These are phyloP conservation scores for Oceanites oceanicus DNA, from an alignment of 2,113 vertebrate genomes.

Conservation along the genomic window DNA sequence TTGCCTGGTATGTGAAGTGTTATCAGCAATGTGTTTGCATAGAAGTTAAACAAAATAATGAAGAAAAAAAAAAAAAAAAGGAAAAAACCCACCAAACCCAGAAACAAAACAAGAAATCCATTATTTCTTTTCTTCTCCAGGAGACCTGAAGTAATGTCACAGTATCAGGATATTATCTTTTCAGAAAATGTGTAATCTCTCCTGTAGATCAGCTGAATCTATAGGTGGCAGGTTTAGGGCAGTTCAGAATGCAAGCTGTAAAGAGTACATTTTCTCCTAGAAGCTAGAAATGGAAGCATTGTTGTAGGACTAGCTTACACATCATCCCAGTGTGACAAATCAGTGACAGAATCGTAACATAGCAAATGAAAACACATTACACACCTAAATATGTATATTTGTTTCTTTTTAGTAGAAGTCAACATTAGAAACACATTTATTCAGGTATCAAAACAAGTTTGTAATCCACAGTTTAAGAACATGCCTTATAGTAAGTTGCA, in stretches of 20 bases:
- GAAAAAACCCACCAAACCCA: too few species aligned
- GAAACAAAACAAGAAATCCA: not conserved
- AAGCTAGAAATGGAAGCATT: not conserved
- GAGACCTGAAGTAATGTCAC: not conserved
- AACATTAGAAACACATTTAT: not conserved
- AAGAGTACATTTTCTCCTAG: not conserved
- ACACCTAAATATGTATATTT: not conserved
- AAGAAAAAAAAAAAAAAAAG: not conserved
- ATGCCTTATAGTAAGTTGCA: not conserved
- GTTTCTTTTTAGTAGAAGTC: not conserved
- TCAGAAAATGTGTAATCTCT: not conserved
- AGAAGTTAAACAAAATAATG: not conserved
- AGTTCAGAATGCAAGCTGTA: not conserved
- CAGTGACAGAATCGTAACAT: not conserved
- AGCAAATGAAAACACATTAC: not conserved
- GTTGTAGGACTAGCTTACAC: not conserved
- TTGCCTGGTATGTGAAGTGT: not conserved
- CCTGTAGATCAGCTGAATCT: not conserved
- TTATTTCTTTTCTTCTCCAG: not conserved
- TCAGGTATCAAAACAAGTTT: not conserved
- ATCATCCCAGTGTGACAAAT: not conserved
- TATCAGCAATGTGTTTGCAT: not conserved
- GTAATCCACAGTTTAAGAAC: not conserved
- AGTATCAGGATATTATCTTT: not conserved
- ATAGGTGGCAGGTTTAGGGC: not conserved